These are phyloP conservation scores for Spialia ferax DNA, from an alignment of 2,888 invertebrate genomes.

Conservation along the genomic window DNA sequence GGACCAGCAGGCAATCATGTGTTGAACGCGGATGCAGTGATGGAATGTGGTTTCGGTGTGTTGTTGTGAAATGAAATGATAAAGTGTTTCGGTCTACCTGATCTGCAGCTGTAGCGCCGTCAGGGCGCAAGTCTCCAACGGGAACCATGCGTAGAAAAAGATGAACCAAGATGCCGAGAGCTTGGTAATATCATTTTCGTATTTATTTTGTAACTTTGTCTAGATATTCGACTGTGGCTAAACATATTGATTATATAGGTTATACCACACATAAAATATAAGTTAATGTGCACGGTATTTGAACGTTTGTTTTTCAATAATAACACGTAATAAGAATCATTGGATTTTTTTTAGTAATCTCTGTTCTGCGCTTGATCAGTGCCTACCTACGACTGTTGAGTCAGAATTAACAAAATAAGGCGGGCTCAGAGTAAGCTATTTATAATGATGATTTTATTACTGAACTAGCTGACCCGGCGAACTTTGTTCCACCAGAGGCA, in stretches of 20 bases:
- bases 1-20: slow-evolving; percentile 83
- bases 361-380: slow-evolving; percentile 26
- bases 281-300: background rate
- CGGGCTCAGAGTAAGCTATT: slow-evolving; percentile 61
- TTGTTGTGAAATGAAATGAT: slow-evolving; percentile 81
- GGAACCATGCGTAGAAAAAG: slow-evolving; percentile 89
- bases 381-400: slow-evolving; percentile 48
- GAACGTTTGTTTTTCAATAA: background rate
- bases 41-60: slow-evolving; percentile 83
- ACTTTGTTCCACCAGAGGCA: too few relatives aligned
- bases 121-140: slow-evolving; percentile 73
- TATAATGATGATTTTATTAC: slow-evolving; percentile 71
- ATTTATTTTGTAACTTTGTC: slow-evolving; percentile 52
- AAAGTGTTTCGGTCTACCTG: slow-evolving; percentile 72
- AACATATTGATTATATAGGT: slow-evolving; percentile 11
- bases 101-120: slow-evolving; percentile 66
- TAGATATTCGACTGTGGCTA: background rate
- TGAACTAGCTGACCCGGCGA: too few relatives aligned
- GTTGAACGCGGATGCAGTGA: slow-evolving; percentile 86
- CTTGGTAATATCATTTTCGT: slow-evolving; percentile 87
- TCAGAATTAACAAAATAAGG: slow-evolving; percentile 55
- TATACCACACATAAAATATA: too few relatives aligned
- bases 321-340: too few relatives aligned
- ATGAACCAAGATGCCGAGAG: slow-evolving; percentile 91
- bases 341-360: slow-evolving; percentile 8